Conservation (phyloP, 2,113 vertebrate species). For the Gallinago media region DNA sequence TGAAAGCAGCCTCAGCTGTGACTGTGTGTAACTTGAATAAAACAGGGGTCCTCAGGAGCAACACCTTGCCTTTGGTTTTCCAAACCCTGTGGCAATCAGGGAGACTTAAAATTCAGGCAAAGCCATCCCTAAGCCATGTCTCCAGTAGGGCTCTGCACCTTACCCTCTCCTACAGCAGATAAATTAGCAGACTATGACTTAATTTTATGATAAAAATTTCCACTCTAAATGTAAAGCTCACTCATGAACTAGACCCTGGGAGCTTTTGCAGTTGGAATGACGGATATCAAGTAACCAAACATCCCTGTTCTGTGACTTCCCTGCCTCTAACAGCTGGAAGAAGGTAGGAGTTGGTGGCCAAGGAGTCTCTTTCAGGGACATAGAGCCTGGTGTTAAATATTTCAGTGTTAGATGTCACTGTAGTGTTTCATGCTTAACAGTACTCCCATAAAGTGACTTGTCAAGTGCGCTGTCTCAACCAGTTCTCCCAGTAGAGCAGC, state of each 20-base stretch:
- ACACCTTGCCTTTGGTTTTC: neutral
- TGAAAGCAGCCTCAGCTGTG: neutral
- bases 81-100: neutral
- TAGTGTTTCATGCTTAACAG: fast-evolving
- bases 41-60: neutral
- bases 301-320: neutral
- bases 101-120: neutral
- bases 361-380: neutral
- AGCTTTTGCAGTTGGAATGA: neutral
- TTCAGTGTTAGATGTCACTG: neutral
- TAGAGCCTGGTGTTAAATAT: neutral
- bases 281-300: neutral
- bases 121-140: neutral
- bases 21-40: neutral
- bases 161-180: neutral
- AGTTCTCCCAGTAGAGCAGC: neutral
- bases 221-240: neutral
- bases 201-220: neutral
- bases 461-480: neutral
- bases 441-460: neutral
- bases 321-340: neutral
- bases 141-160: neutral
- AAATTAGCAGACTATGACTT: neutral
- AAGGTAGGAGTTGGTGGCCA: neutral
- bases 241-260: neutral